Percentiles rank a stretch among this genome's conserved stretches.
phyloP scores from a whole-genome alignment of 1,140 invertebrate species.

The Limonius californicus region DNA sequence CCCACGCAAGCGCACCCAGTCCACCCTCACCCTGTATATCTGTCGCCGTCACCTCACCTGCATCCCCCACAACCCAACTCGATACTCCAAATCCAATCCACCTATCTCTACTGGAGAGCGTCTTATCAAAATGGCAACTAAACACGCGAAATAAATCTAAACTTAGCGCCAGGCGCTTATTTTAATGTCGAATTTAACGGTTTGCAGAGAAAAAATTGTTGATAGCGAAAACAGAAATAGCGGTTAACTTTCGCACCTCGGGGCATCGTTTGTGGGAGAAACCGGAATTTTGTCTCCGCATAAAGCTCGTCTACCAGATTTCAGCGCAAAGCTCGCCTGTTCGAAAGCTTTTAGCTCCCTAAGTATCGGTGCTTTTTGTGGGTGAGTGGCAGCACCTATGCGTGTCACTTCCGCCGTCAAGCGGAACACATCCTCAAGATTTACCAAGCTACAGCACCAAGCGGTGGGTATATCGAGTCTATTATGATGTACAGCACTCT shows the following conservation, averaged over 20 bases:
- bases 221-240: slow-evolving; percentile 3
- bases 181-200: slow-evolving; percentile 18
- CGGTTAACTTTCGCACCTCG: background rate
- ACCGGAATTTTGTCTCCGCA: slow-evolving; percentile 2
- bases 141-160: slow-evolving; percentile 31
- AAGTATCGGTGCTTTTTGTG: slow-evolving; percentile 11
- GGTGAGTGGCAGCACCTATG: slow-evolving; percentile 16
- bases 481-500: too few relatives aligned
- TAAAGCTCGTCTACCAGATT: slow-evolving; percentile 6
- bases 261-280: background rate
- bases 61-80: slow-evolving; percentile 33
- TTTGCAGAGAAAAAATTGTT: background rate
- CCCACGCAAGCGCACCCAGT: slow-evolving; percentile 32
- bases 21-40: slow-evolving; percentile 29
- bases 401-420: slow-evolving; percentile 15
- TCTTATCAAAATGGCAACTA: slow-evolving; percentile 29
- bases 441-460: background rate
- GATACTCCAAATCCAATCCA: slow-evolving; percentile 38
- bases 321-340: background rate
- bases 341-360: slow-evolving; percentile 15
- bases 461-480: too few relatives aligned
- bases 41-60: slow-evolving; percentile 35
- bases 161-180: slow-evolving; percentile 12
- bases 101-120: slow-evolving; percentile 21
- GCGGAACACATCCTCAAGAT: slow-evolving; percentile 4